These are phyloP conservation scores for Metopolophium dirhodum DNA, from an alignment of 1,140 invertebrate species.

Conservation along the genomic window DNA sequence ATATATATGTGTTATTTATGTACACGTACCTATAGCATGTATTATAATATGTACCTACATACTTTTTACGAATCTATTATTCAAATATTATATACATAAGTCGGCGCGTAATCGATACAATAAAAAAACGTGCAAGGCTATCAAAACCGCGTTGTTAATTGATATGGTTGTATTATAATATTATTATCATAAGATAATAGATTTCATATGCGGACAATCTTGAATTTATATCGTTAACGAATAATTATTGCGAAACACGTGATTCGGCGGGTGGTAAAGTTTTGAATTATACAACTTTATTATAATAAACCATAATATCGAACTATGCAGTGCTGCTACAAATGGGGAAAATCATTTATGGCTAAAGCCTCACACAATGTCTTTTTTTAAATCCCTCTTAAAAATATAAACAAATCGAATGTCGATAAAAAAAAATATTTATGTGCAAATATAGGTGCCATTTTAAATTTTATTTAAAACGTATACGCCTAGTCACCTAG, in stretches of 20 bases:
- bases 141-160: not conserved
- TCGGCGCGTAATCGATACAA: not conserved
- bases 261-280: not conserved
- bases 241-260: not conserved
- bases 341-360: not conserved
- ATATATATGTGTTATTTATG: not conserved
- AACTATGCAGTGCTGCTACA: not conserved
- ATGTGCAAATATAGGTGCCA: no score
- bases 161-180: not conserved
- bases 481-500: not conserved
- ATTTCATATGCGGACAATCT: not conserved
- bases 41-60: not conserved
- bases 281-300: not conserved
- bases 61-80: not conserved
- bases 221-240: not conserved
- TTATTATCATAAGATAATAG: not conserved
- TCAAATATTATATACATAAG: not conserved
- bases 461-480: not conserved
- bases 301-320: not conserved
- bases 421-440: not conserved
- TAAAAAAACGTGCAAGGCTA: slow-evolving; percentile 1
- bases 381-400: not conserved
- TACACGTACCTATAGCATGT: not conserved
- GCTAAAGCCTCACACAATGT: no score
- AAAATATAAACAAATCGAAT: not conserved